phyloP scores from a whole-genome alignment of 35 echinoderm and acorn worm genomes.

The Apostichopus japonicus region DNA sequence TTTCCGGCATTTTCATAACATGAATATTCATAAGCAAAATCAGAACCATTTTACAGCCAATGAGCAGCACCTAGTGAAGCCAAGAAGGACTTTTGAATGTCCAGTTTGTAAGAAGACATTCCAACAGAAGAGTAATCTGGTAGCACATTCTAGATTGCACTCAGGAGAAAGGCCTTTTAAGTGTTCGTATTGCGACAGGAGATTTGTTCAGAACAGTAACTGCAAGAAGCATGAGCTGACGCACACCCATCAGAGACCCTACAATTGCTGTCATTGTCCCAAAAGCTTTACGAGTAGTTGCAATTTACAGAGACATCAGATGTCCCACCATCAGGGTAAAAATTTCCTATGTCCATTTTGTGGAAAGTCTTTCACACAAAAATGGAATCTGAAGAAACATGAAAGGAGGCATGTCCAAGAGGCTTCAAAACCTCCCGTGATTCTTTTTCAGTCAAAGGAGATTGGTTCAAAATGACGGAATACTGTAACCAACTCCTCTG shows the following conservation, averaged over 20 bases:
- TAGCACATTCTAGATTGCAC: constrained; percentile 3
- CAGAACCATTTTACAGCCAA: constrained; percentile 16
- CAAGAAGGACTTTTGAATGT: background rate
- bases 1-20: constrained; percentile 23
- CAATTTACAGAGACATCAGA: constrained; percentile 20
- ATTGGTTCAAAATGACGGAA: background rate
- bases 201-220: constrained; percentile 35
- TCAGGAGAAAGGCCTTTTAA: constrained; percentile 24
- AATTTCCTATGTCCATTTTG: constrained; percentile 37
- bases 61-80: constrained; percentile 4
- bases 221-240: constrained; percentile 34
- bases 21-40: constrained; percentile 48
- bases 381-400: constrained; percentile 51
- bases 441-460: no score
- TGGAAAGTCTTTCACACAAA: constrained; percentile 44
- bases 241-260: constrained; percentile 7
- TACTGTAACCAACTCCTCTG: background rate
- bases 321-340: constrained; percentile 23
- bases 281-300: constrained; percentile 34
- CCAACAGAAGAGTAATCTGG: constrained; percentile 8
- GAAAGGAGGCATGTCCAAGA: constrained; percentile 4
- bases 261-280: background rate
- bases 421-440: background rate
- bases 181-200: constrained; percentile 17
- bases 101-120: constrained; percentile 28